These are phyloP conservation scores for Leptobrachium ailaonicum DNA, from an alignment of 2,113 vertebrate genomes.

Conservation along the genomic window DNA sequence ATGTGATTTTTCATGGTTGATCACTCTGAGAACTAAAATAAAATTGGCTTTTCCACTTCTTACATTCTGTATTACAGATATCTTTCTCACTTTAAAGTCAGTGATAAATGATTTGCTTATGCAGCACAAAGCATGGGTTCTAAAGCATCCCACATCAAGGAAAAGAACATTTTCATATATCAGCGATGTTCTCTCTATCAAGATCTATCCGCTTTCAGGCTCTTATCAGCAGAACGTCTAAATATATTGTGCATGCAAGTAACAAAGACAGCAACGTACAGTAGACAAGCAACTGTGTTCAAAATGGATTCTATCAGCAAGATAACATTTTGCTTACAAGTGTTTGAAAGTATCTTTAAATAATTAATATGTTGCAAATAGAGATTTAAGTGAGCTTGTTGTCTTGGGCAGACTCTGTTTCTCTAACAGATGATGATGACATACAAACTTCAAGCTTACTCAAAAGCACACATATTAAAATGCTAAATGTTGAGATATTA, in stretches of 20 bases:
- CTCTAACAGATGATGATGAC: too few relatives aligned
- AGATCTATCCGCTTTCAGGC: constrained; percentile 9
- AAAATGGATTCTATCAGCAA: neutral
- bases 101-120: constrained; percentile 9
- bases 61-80: neutral
- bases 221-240: constrained; percentile 1
- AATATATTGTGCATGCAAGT: neutral
- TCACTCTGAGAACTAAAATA: constrained; percentile 3
- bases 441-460: too few relatives aligned
- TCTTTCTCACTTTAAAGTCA: neutral
- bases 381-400: neutral
- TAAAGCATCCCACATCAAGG: neutral
- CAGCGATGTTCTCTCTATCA: neutral
- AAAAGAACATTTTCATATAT: constrained; percentile 2
- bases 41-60: constrained; percentile 5
- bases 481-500: too few relatives aligned
- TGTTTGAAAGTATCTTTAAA: neutral
- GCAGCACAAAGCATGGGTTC: neutral
- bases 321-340: neutral
- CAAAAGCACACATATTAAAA: too few relatives aligned
- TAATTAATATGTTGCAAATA: neutral
- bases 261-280: neutral
- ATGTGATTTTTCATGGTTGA: constrained; percentile 4
- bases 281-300: neutral
- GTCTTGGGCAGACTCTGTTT: neutral